Base-by-base conservation (phyloP, 2,797 vertebrate genomes). In the Epinephelus coioides region DNA sequence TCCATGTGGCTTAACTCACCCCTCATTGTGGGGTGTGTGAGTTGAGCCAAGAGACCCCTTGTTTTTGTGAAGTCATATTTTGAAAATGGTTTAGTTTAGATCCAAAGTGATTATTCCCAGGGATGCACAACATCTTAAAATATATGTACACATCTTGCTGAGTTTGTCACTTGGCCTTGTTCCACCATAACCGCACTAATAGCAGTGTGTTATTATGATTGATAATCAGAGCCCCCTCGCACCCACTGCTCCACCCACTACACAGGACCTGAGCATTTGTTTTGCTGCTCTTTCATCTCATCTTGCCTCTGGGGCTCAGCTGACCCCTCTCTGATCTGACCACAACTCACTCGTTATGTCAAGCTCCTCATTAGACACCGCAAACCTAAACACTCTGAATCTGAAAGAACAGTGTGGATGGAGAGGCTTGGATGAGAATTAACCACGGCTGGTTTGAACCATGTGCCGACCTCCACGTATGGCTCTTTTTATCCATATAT, bases 251-350 rank as follows among this genome's bases (percentile, higher is more conserved):
- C 54, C 57, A 38, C 57, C 65, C 73, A 23, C 69, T 12, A 43
- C 57, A 40, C 78, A 27, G 21, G 65, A 73, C 83, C 68, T 38
- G 56, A 66, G 69, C 76, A 54, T 76, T 90, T 82, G 78, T 80
- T 88, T 82, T 81, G 53, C 51, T 63, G 72, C 61, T 69, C 84
- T 91, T 90, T 92, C 71, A 90, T 90, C 79, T 89, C 65, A 46
- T 60, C 73, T 68, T 21, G 47, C 77, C 57, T 79, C 79, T 77
- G 1, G 1, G 46, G 44, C 84, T 90, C 83, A 73, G 86, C 77
- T 88, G 90, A 89, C 76, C 89, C 76, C 82, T 79, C 68, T 63
- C 59, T 62, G 51, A 60, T 82, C 21, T 34, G 53, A 89, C 76
- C 82, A 78, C 73, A 82, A 38, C 82, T 75, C 40, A 57, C 69